Evolutionary conservation across 2,113 vertebrate genomes (phyloP).

Genomic region (Furnarius figulus): DNA sequence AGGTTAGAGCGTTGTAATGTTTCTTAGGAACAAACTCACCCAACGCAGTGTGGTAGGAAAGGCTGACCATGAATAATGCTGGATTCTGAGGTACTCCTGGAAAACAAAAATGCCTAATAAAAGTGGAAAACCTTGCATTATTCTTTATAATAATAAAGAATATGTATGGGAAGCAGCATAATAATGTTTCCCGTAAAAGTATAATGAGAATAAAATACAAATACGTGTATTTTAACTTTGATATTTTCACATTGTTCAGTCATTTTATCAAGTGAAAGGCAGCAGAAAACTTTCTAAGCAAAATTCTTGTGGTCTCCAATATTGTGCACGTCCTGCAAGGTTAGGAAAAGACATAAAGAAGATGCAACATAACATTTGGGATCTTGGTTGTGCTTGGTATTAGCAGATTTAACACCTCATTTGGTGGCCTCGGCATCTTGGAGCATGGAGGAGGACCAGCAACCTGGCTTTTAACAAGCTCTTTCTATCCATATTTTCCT

Average conservation of each 20-base stretch:
- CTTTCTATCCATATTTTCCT: background rate
- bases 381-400: background rate
- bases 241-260: background rate
- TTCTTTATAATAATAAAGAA: too few relatives aligned
- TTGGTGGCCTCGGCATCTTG: background rate
- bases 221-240: background rate
- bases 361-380: background rate
- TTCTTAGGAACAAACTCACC: slow-evolving; percentile 63
- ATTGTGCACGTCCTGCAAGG: background rate
- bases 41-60: slow-evolving; percentile 17
- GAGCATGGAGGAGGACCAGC: background rate
- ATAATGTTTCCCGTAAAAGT: background rate
- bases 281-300: background rate
- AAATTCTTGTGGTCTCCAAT: background rate
- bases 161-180: too few relatives aligned
- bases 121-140: background rate
- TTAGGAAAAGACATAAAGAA: background rate
- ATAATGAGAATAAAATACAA: background rate
- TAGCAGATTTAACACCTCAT: background rate
- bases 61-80: slow-evolving; percentile 12
- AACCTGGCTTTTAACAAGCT: background rate
- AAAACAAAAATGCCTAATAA: slow-evolving; percentile 14
- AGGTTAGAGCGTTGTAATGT: slow-evolving; percentile 20
- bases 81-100: background rate
- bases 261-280: background rate